These are phyloP conservation scores for Meghimatium bilineatum DNA, from an alignment of 2,888 invertebrate species.

Conservation along the genomic window DNA sequence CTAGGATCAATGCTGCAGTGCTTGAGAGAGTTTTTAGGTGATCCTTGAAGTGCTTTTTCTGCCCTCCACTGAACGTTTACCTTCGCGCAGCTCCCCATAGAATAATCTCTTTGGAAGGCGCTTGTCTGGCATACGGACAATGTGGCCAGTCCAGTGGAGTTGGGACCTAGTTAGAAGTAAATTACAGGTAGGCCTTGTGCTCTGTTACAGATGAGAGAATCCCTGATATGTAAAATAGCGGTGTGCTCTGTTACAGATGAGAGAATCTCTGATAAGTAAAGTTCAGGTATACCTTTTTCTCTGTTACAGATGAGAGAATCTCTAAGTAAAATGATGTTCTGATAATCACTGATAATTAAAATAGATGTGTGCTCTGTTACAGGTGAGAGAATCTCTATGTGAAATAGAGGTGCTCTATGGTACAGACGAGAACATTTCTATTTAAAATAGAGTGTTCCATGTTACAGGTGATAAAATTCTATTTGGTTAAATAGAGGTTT, in stretches of 20 bases:
- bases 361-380: neutral
- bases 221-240: neutral
- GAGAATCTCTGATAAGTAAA: neutral
- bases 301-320: constrained; percentile 52
- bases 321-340: too few relatives aligned
- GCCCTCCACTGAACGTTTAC: too few relatives aligned
- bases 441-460: neutral
- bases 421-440: constrained; percentile 52
- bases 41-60: too few relatives aligned
- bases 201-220: neutral
- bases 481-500: too few relatives aligned
- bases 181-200: too few relatives aligned
- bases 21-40: too few relatives aligned
- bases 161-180: too few relatives aligned
- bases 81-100: too few relatives aligned
- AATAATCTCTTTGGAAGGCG: too few relatives aligned
- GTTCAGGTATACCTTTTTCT: neutral
- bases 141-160: too few relatives aligned
- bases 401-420: neutral
- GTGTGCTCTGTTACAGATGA: neutral
- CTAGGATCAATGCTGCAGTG: too few relatives aligned
- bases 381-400: neutral
- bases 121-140: too few relatives aligned
- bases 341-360: neutral
- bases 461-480: neutral